Conservation (phyloP, 2,113 vertebrate genomes). For the Engraulis encrasicolus region DNA sequence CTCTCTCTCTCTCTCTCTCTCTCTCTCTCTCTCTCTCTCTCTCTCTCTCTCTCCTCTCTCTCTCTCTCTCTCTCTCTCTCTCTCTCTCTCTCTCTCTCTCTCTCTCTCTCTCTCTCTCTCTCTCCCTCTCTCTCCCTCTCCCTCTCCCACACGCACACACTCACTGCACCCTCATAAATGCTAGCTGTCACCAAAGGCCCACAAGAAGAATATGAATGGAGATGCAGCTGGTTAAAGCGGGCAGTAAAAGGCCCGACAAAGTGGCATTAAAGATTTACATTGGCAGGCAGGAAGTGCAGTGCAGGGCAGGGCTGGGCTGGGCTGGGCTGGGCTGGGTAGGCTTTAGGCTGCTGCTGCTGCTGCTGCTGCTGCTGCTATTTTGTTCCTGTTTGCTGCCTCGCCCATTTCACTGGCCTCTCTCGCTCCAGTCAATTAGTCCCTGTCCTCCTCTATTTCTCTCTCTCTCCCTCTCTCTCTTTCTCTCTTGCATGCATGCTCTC, state of each 20-base stretch:
- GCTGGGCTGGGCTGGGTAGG: too few relatives aligned
- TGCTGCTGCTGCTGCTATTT: neutral
- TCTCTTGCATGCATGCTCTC: neutral
- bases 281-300: neutral
- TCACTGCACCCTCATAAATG: neutral
- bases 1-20: neutral
- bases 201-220: neutral
- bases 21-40: too few relatives aligned
- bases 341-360: too few relatives aligned
- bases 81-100: neutral
- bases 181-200: neutral
- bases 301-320: too few relatives aligned
- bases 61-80: neutral
- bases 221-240: neutral
- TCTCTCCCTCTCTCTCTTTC: neutral
- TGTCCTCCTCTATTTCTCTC: neutral
- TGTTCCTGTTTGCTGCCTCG: neutral
- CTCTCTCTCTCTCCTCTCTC: too few relatives aligned
- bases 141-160: neutral
- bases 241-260: neutral
- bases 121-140: neutral
- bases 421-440: neutral
- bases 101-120: neutral
- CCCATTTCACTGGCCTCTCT: neutral
- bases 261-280: neutral